phyloP scores from a whole-genome alignment of 2,888 invertebrate genomes.

The Agrypnus murinus region DNA sequence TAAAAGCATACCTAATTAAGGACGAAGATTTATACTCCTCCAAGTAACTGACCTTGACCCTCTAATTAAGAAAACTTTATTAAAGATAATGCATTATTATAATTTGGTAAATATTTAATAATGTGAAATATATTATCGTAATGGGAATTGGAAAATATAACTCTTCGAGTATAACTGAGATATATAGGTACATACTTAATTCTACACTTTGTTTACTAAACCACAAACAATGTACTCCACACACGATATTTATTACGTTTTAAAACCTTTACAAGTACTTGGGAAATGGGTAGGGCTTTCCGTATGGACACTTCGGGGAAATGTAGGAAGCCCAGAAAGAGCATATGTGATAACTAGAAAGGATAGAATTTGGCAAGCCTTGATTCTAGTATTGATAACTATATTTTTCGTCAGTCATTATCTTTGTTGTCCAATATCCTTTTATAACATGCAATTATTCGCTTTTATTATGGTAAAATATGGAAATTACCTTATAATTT shows the following conservation, averaged over 20 bases:
- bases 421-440: neutral
- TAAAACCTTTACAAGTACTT: neutral
- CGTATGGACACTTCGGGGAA: neutral
- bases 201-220: no score
- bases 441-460: neutral
- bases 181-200: no score
- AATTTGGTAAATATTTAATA: no score
- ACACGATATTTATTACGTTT: neutral
- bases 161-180: no score
- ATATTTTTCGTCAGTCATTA: neutral
- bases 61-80: no score
- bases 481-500: neutral
- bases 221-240: no score
- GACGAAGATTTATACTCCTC: no score
- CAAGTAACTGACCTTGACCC: no score
- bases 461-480: neutral
- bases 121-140: no score
- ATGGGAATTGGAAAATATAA: no score
- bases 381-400: neutral
- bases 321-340: neutral
- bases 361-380: neutral
- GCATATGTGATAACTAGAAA: neutral
- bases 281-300: neutral
- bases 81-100: no score
- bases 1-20: no score